These are phyloP conservation scores for Bursaphelenchus okinawaensis DNA, from an alignment of 2,888 invertebrate genomes.

Conservation along the genomic window DNA sequence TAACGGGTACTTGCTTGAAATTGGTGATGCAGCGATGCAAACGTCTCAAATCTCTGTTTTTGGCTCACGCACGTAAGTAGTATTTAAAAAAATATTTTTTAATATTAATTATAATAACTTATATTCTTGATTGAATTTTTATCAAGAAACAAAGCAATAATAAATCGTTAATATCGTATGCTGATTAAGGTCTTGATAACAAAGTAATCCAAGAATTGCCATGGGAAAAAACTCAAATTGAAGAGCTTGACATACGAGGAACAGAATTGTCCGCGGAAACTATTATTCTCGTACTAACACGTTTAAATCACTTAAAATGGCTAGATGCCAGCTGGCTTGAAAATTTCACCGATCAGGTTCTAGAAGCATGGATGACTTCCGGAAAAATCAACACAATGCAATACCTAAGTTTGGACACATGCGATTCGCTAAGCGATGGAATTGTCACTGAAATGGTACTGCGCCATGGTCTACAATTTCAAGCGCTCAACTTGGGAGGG, in stretches of 20 bases:
- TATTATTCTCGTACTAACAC: constrained; percentile 80
- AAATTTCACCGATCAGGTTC: constrained; percentile 88
- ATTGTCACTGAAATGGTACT: constrained; percentile 84
- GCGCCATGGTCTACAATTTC: constrained; percentile 79
- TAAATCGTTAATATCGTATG: too few relatives aligned
- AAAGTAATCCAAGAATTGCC: constrained; percentile 90
- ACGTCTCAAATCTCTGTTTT: constrained; percentile 80
- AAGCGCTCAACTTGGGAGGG: constrained; percentile 89
- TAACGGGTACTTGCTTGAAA: constrained; percentile 90
- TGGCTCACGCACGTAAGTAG: constrained; percentile 88
- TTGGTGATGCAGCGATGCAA: constrained; percentile 86
- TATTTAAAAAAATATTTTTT: neutral
- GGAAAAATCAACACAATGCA: constrained; percentile 73
- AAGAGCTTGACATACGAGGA: constrained; percentile 91
- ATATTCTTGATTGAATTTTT: neutral
- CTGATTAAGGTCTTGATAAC: constrained; percentile 83
- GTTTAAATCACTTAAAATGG: constrained; percentile 79
- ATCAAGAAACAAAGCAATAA: neutral
- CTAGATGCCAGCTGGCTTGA: constrained; percentile 93
- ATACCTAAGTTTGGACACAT: constrained; percentile 85
- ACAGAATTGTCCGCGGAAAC: constrained; percentile 91
- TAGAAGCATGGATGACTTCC: constrained; percentile 82
- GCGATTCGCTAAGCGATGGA: constrained; percentile 89
- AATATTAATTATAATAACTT: too few relatives aligned
- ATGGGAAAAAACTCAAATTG: constrained; percentile 87